phyloP scores from a whole-genome alignment of 2,888 invertebrate species.

The Synanthedon formicaeformis region DNA sequence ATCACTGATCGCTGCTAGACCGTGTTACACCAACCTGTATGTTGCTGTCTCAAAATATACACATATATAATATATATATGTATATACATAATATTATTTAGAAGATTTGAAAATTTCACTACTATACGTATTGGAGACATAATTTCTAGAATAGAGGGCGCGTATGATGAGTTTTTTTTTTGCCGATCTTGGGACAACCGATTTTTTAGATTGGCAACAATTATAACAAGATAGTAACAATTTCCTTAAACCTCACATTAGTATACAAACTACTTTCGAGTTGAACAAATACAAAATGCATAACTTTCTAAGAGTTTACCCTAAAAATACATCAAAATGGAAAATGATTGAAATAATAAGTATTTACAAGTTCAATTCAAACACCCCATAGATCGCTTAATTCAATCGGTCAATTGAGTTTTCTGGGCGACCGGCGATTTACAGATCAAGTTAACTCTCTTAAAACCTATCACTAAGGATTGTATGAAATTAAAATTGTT shows the following conservation, averaged over 20 bases:
- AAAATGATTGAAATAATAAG: constrained; percentile 52
- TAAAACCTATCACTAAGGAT: constrained; percentile 49
- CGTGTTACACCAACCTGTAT: constrained; percentile 32
- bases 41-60: constrained; percentile 44
- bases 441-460: constrained; percentile 36
- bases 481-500: constrained; percentile 28
- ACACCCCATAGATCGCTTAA: constrained; percentile 48
- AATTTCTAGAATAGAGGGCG: not conserved
- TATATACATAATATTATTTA: not conserved
- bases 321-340: constrained; percentile 66
- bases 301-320: constrained; percentile 50
- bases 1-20: constrained; percentile 68
- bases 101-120: not conserved
- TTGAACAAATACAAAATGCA: constrained; percentile 62
- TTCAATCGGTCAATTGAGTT: constrained; percentile 29
- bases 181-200: no score
- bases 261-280: constrained; percentile 25
- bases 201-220: constrained; percentile 27
- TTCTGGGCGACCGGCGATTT: constrained; percentile 28
- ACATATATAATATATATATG: not conserved
- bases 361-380: constrained; percentile 55
- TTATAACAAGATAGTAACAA: constrained; percentile 50
- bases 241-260: constrained; percentile 37
- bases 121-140: not conserved
- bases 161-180: no score